These are phyloP conservation scores for Acropternis orthonyx DNA, from an alignment of 2,797 vertebrate genomes.

Conservation along the genomic window DNA sequence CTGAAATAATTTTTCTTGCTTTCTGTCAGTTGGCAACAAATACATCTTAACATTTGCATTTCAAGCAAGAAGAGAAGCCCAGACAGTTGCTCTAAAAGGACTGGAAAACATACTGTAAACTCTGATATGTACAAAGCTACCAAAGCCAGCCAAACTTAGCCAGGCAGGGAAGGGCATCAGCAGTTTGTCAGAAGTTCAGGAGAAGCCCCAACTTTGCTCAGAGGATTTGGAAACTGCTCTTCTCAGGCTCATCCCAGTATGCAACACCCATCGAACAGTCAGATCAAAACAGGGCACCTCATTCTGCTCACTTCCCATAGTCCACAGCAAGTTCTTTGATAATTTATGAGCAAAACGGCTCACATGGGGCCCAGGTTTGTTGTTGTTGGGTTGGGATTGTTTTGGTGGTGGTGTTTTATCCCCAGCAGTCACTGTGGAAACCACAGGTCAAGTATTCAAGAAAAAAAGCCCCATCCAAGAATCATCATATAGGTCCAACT, in stretches of 20 bases:
- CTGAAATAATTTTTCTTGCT: constrained; percentile 60
- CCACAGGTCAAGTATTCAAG: background rate
- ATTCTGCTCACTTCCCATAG: background rate
- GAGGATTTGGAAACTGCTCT: background rate
- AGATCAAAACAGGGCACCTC: background rate
- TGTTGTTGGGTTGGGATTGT: background rate
- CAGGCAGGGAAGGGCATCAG: background rate
- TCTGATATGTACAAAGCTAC: background rate
- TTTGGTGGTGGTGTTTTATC: background rate
- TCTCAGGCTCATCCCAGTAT: background rate
- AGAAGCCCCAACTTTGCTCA: background rate
- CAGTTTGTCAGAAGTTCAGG: background rate
- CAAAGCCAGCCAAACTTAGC: background rate
- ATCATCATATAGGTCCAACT: background rate
- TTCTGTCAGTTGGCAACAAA: constrained; percentile 58
- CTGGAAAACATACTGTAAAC: constrained; percentile 1
- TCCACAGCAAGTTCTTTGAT: background rate
- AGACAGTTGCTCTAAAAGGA: constrained; percentile 23
- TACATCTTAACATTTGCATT: constrained; percentile 52
- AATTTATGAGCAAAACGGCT: background rate
- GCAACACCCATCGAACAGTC: background rate
- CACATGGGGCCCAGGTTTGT: background rate
- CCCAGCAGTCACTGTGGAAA: background rate
- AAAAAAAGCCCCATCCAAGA: background rate
- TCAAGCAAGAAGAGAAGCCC: constrained; percentile 28